phyloP scores from a whole-genome alignment of 2,113 vertebrate species.

The Perca schrenkii region DNA sequence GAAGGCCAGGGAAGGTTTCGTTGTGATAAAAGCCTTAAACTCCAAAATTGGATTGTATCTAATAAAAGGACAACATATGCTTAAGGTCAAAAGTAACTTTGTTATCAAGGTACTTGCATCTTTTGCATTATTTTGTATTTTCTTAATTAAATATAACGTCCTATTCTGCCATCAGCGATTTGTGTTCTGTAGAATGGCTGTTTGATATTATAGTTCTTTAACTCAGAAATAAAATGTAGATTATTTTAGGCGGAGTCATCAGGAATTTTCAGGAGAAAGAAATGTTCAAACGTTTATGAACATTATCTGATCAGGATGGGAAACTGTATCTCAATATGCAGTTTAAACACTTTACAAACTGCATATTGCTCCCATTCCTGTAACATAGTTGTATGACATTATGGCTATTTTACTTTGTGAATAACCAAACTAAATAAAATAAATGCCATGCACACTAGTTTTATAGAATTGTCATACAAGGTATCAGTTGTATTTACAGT shows the following conservation, averaged over 20 bases:
- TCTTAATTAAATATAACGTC: no score
- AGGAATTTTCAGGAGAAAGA: background rate
- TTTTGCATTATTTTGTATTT: no score
- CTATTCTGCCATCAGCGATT: background rate
- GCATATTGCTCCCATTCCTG: background rate
- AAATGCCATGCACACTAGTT: background rate
- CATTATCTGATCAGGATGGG: background rate
- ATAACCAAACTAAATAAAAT: constrained; percentile 10
- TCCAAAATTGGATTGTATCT: background rate
- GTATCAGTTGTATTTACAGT: constrained; percentile 32
- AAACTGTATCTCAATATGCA: background rate
- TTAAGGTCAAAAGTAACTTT: no score
- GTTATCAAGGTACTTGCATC: no score
- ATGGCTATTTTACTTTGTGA: constrained; percentile 4
- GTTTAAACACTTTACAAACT: background rate
- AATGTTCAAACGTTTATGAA: background rate
- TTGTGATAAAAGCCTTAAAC: background rate
- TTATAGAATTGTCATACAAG: constrained; percentile 18
- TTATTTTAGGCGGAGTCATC: background rate
- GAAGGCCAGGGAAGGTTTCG: no score
- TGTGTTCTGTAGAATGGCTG: background rate
- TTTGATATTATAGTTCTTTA: background rate
- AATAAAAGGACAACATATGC: no score
- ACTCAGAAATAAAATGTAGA: background rate
- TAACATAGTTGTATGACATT: background rate